Evolutionary conservation across 2,113 vertebrate species (phyloP), one percentile per base, ranked within the genome.

Genomic region (Atractosteus spatula): DNA sequence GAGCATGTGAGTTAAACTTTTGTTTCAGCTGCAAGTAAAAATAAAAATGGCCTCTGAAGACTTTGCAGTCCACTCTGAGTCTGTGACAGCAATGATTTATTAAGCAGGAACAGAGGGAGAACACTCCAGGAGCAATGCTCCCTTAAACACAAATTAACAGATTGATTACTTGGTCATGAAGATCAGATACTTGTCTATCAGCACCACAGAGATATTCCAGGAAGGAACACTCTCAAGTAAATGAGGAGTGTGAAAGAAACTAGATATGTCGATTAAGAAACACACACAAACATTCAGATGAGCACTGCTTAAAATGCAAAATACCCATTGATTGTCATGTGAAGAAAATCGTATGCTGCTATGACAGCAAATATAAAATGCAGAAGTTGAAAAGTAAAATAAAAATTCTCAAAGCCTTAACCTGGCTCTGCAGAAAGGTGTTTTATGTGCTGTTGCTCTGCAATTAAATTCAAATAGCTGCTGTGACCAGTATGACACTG

Each of bases 61-160:
- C 29, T 29, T 29, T 29, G 56, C 17, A 74, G 13, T 41, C 56
- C 56, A 41, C 42, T 43, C 77, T 55, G 66, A 78, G 74, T 76
- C 79, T 71, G 73, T 13, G 59, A 80, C 89, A 89, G 90, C 86
- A 89, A 81, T 86, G 89, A 91, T 85, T 86, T 89, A 91, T 88
- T 86, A 89, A 82, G 81, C 81, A 85, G 77, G 86, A 88, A 90
- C 83, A 87, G 87, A 90, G 45, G 61, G 78, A 85, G 71, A 82
- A 88, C 70, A 82, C 84, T 86, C 88, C 83, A 86, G 82, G 86
- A 85, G 83, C 81, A 80, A 47, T 82, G 77, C 83, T 87, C 84
- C 87, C 82, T 87, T 84, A 77, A 80, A 89, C 87, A 87, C 87
- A 84, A 90, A 92, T 88, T 89, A 90, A 85, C 83, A 88, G 86